Evolutionary conservation across 2,797 vertebrate genomes (phyloP).

Genomic region (Borostomias antarcticus): DNA sequence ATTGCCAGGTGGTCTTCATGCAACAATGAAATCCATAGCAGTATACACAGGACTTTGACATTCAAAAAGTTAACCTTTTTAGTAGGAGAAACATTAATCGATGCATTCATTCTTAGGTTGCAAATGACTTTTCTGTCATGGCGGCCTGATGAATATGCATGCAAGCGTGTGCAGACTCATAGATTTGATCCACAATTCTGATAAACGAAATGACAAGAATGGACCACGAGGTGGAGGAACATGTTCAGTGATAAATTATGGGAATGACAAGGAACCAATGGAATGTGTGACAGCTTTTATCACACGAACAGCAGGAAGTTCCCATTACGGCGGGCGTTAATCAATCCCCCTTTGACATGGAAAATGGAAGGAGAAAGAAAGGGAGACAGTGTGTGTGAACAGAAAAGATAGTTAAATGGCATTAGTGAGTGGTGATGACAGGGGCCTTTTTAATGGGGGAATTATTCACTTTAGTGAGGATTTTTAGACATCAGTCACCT

Average conservation of each 20-base stretch:
- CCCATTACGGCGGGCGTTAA: constrained; percentile 40
- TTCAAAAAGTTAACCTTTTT: constrained; percentile 21
- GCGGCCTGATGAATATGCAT: constrained; percentile 34
- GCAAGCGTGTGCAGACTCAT: constrained; percentile 23
- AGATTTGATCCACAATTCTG: constrained; percentile 32
- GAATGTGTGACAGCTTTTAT: constrained; percentile 51
- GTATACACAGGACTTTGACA: constrained; percentile 26
- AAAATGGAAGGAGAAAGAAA: constrained; percentile 34
- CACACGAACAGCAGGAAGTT: constrained; percentile 39
- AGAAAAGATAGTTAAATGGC: background rate
- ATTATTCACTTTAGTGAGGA: constrained; percentile 7
- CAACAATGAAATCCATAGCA: constrained; percentile 14
- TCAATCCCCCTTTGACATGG: constrained; percentile 54
- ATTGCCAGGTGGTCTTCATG: constrained; percentile 12
- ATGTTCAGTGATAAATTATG: constrained; percentile 45
- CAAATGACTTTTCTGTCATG: constrained; percentile 28
- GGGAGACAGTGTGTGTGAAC: background rate
- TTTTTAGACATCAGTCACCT: constrained; percentile 24
- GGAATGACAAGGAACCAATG: constrained; percentile 22
- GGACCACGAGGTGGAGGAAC: constrained; percentile 38
- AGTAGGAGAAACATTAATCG: background rate
- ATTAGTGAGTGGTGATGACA: background rate
- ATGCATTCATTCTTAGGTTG: background rate
- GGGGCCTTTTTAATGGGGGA: constrained; percentile 38
- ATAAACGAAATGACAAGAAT: constrained; percentile 44